A percentile compares a stretch with the other conserved stretches of the same genome.
Evolutionary conservation across 2,888 invertebrate genomes (phyloP).

Genomic region (Allolobophora icterica): DNA sequence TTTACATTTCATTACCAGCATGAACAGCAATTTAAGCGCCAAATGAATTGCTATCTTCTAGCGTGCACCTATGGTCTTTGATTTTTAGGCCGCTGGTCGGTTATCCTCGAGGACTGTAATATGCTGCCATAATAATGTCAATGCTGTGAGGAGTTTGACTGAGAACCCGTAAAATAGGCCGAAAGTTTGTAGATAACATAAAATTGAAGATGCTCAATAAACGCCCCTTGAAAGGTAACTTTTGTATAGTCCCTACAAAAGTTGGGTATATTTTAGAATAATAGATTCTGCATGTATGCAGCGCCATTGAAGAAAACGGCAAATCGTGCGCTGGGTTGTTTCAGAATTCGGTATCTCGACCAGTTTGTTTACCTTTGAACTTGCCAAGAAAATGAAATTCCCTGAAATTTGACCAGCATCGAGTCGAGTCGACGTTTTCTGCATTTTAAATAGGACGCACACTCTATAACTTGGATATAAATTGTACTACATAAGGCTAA

Average conservation of each 20-base stretch:
- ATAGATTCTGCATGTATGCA: constrained; percentile 7
- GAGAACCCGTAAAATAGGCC: background rate
- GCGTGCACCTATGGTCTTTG: too few relatives aligned
- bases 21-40: too few relatives aligned
- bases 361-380: background rate
- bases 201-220: constrained; percentile 10
- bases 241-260: background rate
- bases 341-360: background rate
- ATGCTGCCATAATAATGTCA: too few relatives aligned
- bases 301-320: too few relatives aligned
- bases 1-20: too few relatives aligned
- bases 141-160: background rate
- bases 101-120: too few relatives aligned
- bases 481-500: too few relatives aligned
- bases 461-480: too few relatives aligned
- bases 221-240: background rate
- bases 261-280: background rate
- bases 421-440: background rate
- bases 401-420: background rate
- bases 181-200: background rate
- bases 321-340: background rate
- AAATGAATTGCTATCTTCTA: too few relatives aligned
- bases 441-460: too few relatives aligned
- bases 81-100: too few relatives aligned
- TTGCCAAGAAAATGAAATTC: background rate